Percentiles rank a stretch among this genome's conserved stretches.
Evolutionary conservation across 2,888 invertebrate species (phyloP).

Genomic region (Machimus atricapillus): DNA sequence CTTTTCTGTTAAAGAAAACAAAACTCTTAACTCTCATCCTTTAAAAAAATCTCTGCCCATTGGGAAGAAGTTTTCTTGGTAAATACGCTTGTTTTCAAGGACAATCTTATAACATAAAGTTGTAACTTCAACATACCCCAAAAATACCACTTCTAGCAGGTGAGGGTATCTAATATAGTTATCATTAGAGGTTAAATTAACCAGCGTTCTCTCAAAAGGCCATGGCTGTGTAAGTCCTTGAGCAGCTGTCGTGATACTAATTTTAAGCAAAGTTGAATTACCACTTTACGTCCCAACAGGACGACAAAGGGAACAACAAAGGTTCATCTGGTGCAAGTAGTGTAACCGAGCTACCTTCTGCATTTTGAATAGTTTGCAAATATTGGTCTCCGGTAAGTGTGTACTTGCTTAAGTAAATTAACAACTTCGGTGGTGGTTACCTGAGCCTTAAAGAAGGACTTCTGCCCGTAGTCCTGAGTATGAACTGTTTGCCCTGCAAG

Average conservation of each 20-base stretch:
- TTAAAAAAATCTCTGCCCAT: neutral
- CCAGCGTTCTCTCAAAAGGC: neutral
- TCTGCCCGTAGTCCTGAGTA: neutral
- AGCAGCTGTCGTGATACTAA: neutral
- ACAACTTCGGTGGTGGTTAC: slow-evolving; percentile 13
- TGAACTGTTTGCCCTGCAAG: neutral
- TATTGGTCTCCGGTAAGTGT: neutral
- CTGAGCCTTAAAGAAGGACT: neutral
- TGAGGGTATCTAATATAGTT: neutral
- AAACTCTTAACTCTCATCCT: neutral
- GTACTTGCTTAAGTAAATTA: slow-evolving; percentile 9
- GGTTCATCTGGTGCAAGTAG: neutral
- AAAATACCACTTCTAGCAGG: neutral
- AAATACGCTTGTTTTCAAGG: neutral
- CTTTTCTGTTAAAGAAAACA: neutral
- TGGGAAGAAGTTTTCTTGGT: no score
- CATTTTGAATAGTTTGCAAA: slow-evolving; percentile 9
- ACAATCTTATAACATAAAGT: neutral
- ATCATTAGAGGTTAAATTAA: neutral
- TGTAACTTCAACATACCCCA: neutral
- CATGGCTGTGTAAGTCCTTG: neutral
- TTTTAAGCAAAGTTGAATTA: neutral
- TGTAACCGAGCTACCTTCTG: neutral
- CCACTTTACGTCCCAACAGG: neutral
- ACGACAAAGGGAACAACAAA: neutral